These are phyloP conservation scores for Protobothrops flavoviridis DNA, from an alignment of 2,113 vertebrate genomes.

Conservation along the genomic window DNA sequence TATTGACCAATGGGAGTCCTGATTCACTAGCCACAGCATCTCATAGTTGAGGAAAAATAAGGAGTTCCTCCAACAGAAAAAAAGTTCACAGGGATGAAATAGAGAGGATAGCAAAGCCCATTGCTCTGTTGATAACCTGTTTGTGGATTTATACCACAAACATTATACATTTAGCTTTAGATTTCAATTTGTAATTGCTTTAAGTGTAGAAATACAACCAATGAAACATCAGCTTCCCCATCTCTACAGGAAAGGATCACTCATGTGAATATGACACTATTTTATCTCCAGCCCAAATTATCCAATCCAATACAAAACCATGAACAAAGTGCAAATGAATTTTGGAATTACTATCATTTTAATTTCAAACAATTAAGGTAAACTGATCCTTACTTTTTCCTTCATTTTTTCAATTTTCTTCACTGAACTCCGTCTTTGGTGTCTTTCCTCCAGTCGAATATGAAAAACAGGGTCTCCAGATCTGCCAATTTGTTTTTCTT, in stretches of 20 bases:
- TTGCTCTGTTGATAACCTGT: neutral
- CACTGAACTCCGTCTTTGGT: constrained; percentile 92
- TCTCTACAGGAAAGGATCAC: neutral
- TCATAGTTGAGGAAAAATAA: neutral
- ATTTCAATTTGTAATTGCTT: neutral
- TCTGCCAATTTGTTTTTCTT: constrained; percentile 92
- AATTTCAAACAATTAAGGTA: constrained; percentile 30
- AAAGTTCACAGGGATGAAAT: neutral
- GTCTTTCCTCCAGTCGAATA: constrained; percentile 89
- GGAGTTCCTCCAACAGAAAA: neutral
- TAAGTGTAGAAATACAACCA: neutral
- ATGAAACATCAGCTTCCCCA: neutral
- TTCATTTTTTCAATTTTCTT: constrained; percentile 99
- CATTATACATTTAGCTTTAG: neutral
- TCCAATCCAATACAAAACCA: neutral
- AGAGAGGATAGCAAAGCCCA: neutral
- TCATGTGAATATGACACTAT: neutral
- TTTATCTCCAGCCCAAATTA: neutral
- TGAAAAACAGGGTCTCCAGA: constrained; percentile 89
- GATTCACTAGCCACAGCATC: neutral
- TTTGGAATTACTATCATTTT: constrained; percentile 22
- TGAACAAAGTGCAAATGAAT: constrained; percentile 6
- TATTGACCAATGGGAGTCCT: neutral
- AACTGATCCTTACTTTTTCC: constrained; percentile 84
- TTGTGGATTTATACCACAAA: neutral